Conservation (phyloP, 2,797 vertebrate genomes). For the Danio tinwini region DNA sequence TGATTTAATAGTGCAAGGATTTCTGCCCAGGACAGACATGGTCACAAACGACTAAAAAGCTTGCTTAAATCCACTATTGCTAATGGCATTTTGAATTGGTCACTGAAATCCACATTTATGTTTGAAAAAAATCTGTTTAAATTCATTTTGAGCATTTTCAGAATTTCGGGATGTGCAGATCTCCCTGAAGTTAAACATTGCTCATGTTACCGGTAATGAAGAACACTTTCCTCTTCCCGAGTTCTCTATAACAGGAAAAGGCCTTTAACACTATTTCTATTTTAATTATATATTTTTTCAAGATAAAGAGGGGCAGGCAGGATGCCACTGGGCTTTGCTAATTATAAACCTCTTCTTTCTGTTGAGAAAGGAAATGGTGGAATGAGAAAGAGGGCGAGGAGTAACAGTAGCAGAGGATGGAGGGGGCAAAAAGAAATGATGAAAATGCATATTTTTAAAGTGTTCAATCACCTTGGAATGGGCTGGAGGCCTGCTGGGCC, state of each 20-base stretch:
- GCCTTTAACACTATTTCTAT: constrained; percentile 4
- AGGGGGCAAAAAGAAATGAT: not conserved
- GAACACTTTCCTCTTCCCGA: constrained; percentile 2
- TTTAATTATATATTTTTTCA: not conserved
- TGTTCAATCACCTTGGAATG: constrained; percentile 89
- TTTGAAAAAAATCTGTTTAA: not conserved
- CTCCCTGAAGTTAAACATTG: not conserved
- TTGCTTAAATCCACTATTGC: not conserved
- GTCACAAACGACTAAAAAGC: not conserved
- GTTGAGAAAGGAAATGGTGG: no score
- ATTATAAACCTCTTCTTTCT: constrained; percentile 9
- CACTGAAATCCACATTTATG: not conserved
- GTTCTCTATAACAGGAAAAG: not conserved
- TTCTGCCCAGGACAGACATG: not conserved
- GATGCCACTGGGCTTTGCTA: not conserved
- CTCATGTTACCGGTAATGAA: constrained; percentile 33
- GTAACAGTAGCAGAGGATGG: not conserved
- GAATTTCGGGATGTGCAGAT: constrained; percentile 1
- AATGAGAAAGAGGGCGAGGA: no score
- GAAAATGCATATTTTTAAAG: not conserved
- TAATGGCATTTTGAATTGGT: not conserved
- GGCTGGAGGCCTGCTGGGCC: constrained; percentile 93
- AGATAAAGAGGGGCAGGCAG: not conserved
- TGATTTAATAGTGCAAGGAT: not conserved
- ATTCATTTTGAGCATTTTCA: not conserved